A percentile compares a stretch with the other conserved stretches of the same genome.
phyloP scores from a whole-genome alignment of 2,888 invertebrate genomes.

The Leuctra nigra region DNA sequence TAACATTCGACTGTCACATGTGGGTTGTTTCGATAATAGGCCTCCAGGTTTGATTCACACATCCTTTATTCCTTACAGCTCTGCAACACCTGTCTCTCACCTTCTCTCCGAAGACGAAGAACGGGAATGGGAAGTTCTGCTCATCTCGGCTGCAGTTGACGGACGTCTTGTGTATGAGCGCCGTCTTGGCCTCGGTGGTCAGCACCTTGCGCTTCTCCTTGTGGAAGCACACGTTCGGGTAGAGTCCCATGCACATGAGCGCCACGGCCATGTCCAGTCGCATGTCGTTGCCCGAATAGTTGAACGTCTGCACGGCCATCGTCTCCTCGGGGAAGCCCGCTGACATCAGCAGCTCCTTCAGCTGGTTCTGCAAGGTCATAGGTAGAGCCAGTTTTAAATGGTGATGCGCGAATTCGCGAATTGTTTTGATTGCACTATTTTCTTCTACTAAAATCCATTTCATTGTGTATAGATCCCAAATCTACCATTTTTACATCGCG shows the following conservation, averaged over 20 bases:
- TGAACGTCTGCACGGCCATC: slow-evolving; percentile 64
- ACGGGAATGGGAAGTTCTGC: slow-evolving; percentile 82
- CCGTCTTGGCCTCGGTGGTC: slow-evolving; percentile 91
- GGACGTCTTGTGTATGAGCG: slow-evolving; percentile 93
- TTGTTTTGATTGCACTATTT: too few species aligned
- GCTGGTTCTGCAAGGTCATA: slow-evolving; percentile 46
- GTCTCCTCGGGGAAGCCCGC: slow-evolving; percentile 89
- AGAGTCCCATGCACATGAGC: slow-evolving; percentile 83
- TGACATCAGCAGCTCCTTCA: slow-evolving; percentile 59
- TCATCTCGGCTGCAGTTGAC: slow-evolving; percentile 86
- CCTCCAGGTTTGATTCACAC: too few species aligned
- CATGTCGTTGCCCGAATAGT: slow-evolving; percentile 69
- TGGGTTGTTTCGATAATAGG: too few species aligned
- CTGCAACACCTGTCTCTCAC: slow-evolving; percentile 36
- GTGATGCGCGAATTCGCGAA: too few species aligned
- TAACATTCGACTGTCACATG: too few species aligned
- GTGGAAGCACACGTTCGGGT: slow-evolving; percentile 94
- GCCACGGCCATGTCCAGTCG: slow-evolving; percentile 77
- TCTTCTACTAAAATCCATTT: too few species aligned
- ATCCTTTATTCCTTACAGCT: too few species aligned
- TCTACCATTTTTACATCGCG: too few species aligned
- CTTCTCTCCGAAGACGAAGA: slow-evolving; percentile 98
- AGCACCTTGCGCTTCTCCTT: slow-evolving; percentile 91
- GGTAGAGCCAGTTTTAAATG: too few species aligned
- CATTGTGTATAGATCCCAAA: too few species aligned